Conservation (phyloP, 2,888 invertebrate genomes). For the Epiblema foenella region DNA sequence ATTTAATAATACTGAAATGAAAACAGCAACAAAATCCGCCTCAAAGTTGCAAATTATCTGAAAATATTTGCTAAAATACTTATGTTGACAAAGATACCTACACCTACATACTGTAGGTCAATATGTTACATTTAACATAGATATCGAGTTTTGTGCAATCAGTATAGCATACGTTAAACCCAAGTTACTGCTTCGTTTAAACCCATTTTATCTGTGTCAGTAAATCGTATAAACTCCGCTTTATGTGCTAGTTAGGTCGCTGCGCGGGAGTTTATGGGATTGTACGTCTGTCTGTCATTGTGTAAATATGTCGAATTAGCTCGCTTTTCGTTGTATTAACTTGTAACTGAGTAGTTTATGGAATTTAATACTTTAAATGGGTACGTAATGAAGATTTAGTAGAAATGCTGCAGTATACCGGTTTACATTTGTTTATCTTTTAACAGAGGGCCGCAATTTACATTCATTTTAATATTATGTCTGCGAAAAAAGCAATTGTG, state of each 20-base stretch:
- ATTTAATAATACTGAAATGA: too few species aligned
- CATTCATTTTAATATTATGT: too few species aligned
- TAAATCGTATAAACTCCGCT: constrained; percentile 14
- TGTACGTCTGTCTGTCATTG: not conserved
- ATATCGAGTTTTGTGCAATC: not conserved
- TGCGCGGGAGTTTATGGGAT: not conserved
- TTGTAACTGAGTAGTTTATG: not conserved
- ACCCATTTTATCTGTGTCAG: constrained; percentile 12
- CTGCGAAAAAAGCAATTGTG: too few species aligned
- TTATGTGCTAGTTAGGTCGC: constrained; percentile 5
- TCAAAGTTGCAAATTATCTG: too few species aligned
- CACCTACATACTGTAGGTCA: not conserved
- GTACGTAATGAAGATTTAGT: not conserved
- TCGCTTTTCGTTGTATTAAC: not conserved
- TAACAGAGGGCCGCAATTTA: too few species aligned
- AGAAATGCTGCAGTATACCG: not conserved
- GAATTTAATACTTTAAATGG: not conserved
- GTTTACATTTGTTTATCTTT: not conserved
- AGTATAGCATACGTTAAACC: not conserved
- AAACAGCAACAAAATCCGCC: too few species aligned
- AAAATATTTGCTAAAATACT: too few species aligned
- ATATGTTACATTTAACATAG: not conserved
- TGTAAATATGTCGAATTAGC: constrained; percentile 1
- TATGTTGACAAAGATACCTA: too few species aligned
- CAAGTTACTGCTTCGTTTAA: not conserved